Conservation (phyloP, 2,888 invertebrate genomes). For the Mamestra brassicae region DNA sequence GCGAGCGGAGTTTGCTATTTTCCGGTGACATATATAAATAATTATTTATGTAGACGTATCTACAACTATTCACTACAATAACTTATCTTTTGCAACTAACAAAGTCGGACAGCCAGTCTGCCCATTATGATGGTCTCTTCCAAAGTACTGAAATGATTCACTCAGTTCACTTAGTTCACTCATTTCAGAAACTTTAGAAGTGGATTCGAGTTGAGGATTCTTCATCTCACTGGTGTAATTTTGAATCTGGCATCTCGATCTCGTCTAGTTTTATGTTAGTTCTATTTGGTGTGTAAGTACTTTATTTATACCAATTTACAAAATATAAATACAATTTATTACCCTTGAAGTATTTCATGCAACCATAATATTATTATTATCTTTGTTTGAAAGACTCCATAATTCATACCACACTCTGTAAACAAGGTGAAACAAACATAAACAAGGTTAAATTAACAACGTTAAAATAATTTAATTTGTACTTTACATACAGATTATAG, state of each 20-base stretch:
- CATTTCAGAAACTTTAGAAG: too few relatives aligned
- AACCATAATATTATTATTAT: background rate
- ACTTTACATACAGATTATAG: background rate
- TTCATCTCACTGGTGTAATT: too few relatives aligned
- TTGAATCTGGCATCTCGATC: background rate
- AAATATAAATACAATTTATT: background rate
- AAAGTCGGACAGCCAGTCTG: too few relatives aligned
- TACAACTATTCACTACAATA: too few relatives aligned
- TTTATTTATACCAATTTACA: background rate
- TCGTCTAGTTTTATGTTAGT: background rate
- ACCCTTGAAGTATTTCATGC: background rate
- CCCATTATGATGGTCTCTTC: too few relatives aligned
- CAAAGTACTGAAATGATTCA: too few relatives aligned
- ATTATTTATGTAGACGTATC: too few relatives aligned
- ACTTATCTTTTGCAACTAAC: too few relatives aligned
- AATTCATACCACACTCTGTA: slow-evolving; percentile 27
- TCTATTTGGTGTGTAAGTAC: background rate
- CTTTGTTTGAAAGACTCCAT: background rate
- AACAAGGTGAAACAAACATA: slow-evolving; percentile 24
- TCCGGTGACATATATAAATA: too few relatives aligned
- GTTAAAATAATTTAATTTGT: background rate
- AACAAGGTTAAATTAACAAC: slow-evolving; percentile 11
- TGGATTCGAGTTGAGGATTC: too few relatives aligned
- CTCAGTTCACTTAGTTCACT: too few relatives aligned
- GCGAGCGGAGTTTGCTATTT: too few relatives aligned